phyloP scores from a whole-genome alignment of 1,140 invertebrate genomes.

The Camponotus vicinus region DNA sequence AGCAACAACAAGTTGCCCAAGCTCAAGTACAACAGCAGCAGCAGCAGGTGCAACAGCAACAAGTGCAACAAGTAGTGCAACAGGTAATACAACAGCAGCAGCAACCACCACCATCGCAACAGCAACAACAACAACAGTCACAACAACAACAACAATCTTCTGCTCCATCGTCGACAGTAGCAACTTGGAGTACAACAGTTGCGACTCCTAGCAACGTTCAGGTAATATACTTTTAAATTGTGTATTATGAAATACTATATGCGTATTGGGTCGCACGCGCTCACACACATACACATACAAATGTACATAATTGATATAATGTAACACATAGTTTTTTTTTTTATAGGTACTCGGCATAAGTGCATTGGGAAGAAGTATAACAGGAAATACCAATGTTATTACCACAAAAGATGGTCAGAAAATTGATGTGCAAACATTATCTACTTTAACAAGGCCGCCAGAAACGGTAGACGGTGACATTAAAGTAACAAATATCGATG shows the following conservation, averaged over 20 bases:
- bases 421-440: constrained; percentile 83
- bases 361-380: constrained; percentile 77
- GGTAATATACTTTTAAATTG: constrained; percentile 67
- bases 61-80: constrained; percentile 72
- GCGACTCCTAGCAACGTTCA: constrained; percentile 83
- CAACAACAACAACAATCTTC: constrained; percentile 86
- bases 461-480: constrained; percentile 81
- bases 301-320: neutral
- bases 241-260: no score
- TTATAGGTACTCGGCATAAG: constrained; percentile 83
- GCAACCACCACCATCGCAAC: constrained; percentile 85
- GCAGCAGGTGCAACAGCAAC: constrained; percentile 76
- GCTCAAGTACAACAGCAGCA: constrained; percentile 82
- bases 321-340: neutral
- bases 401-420: constrained; percentile 85
- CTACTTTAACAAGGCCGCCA: constrained; percentile 79
- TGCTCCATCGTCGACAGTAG: constrained; percentile 81
- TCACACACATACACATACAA: no score
- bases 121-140: constrained; percentile 81
- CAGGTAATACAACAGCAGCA: constrained; percentile 78
- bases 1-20: constrained; percentile 83
- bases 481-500: constrained; percentile 84
- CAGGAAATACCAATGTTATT: constrained; percentile 77
- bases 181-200: constrained; percentile 83
- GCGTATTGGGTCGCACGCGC: no score